phyloP scores from a whole-genome alignment of 1,140 invertebrate species.

The Drosophila neocordata region DNA sequence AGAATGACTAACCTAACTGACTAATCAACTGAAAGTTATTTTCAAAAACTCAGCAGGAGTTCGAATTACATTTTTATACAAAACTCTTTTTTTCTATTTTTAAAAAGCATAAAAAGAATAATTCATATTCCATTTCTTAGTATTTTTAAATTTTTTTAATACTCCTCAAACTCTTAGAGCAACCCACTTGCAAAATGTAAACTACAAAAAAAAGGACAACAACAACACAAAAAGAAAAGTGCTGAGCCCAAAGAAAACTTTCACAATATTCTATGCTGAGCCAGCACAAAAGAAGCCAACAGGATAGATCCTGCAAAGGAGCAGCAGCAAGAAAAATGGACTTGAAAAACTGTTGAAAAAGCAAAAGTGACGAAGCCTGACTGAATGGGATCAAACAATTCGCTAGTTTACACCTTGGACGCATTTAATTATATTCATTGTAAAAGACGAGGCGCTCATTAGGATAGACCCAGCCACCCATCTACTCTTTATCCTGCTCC shows the following conservation, averaged over 20 bases:
- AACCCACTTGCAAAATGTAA: not conserved
- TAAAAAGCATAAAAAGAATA: too few relatives aligned
- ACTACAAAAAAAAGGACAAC: constrained; percentile 3
- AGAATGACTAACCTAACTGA: too few relatives aligned
- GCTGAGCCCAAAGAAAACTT: constrained; percentile 63
- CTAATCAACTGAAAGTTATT: too few relatives aligned
- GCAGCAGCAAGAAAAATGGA: constrained; percentile 22
- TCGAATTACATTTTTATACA: too few relatives aligned
- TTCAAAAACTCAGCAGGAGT: too few relatives aligned
- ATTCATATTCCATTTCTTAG: too few relatives aligned
- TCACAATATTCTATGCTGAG: constrained; percentile 71
- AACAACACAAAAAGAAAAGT: constrained; percentile 16
- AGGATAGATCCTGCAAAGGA: constrained; percentile 26
- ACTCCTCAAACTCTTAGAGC: not conserved
- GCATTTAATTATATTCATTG: constrained; percentile 80
- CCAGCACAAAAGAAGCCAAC: constrained; percentile 46
- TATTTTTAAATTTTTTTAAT: too few relatives aligned
- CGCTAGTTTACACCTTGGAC: constrained; percentile 79
- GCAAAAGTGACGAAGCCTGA: constrained; percentile 28
- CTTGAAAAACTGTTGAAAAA: constrained; percentile 5
- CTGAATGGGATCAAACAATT: constrained; percentile 79
- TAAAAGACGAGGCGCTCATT: constrained; percentile 49
- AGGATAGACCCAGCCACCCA: not conserved
- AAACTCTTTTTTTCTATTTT: too few relatives aligned
- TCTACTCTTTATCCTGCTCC: too few relatives aligned